phyloP scores from a whole-genome alignment of 2,888 invertebrate genomes.

The Phlogophora meticulosa region DNA sequence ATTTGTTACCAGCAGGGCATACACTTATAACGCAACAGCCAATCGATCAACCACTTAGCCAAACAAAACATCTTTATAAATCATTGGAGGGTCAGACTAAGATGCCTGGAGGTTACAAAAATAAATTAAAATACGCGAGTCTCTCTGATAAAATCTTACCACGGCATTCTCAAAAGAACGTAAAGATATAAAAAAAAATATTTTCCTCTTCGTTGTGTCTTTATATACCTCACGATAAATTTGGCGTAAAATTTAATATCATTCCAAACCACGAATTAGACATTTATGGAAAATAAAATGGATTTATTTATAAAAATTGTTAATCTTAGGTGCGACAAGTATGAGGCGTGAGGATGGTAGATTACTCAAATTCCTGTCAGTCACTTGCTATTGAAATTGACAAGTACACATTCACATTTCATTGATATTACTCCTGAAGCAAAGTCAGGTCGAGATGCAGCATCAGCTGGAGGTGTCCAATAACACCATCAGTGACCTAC shows the following conservation, averaged over 20 bases:
- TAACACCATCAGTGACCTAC: too few relatives aligned
- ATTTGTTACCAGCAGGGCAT: not conserved
- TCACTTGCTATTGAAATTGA: too few relatives aligned
- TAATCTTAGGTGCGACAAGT: too few relatives aligned
- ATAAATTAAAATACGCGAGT: conserved; percentile 1
- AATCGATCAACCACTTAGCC: not conserved
- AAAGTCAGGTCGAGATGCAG: too few relatives aligned
- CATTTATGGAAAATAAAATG: not conserved
- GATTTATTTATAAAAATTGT: too few relatives aligned
- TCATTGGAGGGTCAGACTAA: not conserved
- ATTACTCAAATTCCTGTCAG: too few relatives aligned
- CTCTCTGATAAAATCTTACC: not conserved
- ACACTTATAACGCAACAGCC: not conserved
- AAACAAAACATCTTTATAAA: not conserved
- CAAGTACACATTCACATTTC: too few relatives aligned
- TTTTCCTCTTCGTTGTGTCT: not conserved
- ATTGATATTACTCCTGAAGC: too few relatives aligned
- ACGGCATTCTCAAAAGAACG: not conserved
- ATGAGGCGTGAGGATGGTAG: too few relatives aligned
- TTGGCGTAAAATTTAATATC: not conserved
- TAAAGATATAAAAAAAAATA: not conserved
- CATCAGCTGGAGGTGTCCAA: too few relatives aligned
- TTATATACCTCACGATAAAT: not conserved
- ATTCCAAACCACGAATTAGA: too few relatives aligned
- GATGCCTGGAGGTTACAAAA: not conserved